Evolutionary conservation across 2,113 vertebrate genomes (phyloP).

Genomic region (Tonatia bakeri): DNA sequence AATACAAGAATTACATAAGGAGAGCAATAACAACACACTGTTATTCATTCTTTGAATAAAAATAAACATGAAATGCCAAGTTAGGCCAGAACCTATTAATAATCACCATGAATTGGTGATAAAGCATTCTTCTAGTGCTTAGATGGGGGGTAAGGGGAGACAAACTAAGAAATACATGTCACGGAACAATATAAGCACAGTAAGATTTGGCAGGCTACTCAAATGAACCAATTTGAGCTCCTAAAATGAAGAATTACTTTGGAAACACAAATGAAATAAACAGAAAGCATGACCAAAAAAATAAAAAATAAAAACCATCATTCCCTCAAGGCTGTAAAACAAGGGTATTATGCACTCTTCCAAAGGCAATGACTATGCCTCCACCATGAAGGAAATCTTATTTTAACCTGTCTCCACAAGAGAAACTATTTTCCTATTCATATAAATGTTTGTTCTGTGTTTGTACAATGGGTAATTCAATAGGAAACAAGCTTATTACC

Average conservation of each 20-base stretch:
- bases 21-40: neutral
- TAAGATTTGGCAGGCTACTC: conserved; percentile 38
- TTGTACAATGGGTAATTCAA: conserved; percentile 44
- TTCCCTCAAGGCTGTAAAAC: neutral
- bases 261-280: conserved; percentile 57
- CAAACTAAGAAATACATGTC: conserved; percentile 17
- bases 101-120: neutral
- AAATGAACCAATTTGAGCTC: conserved; percentile 48
- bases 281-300: neutral
- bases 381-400: neutral
- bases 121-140: conserved; percentile 1
- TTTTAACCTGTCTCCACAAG: neutral
- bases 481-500: conserved; percentile 3
- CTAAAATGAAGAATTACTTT: conserved; percentile 52
- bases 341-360: neutral
- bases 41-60: conserved; percentile 38
- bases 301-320: neutral
- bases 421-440: conserved; percentile 24
- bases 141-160: neutral
- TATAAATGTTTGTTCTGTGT: conserved; percentile 45
- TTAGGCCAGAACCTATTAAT: conserved; percentile 39
- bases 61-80: conserved; percentile 24
- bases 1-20: neutral
- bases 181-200: conserved; percentile 38
- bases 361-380: neutral